Base-by-base conservation (phyloP, 2,888 invertebrate genomes). In the Meganola albula region DNA sequence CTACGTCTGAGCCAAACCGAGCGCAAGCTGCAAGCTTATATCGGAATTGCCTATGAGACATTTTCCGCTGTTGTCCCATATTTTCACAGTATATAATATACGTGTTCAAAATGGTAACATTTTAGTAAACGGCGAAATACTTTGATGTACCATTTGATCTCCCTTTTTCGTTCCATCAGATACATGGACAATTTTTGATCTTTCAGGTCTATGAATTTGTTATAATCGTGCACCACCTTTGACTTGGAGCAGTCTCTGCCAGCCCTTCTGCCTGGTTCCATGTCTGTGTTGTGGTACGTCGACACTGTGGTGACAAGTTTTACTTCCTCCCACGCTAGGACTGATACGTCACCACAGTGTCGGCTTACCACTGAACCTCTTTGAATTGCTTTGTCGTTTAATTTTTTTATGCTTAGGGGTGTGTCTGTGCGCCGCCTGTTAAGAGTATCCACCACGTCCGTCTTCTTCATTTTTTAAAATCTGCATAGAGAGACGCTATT, bases 151-250 rank as follows among this genome's bases (percentile, higher is more conserved):
- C 46, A 45, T 12, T 48, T 52, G 4, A 43, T 2, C 2, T 37
- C 41, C 6, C 45, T 22, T 24, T 47, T 48, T 3, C 44, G 10
- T 20, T 58, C 56, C 25, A 54, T 22, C 8, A 50, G 34, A 25
- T 37, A 54, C 34, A 27, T 27, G 25, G 48, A 47, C 4, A 50
- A 33, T 13, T 46, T 48, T 12, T 49, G 52, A 13, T 58, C 52
- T 20, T 58, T 53, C 2, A 49, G 16, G 18, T 53, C 42, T 2
- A 50, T 38, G 0, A 50, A 46, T 18, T 44, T 44, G 25, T 56
- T 55, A 27, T 57, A 59, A n/a, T 27, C 27, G 4, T 27, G 23
- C 1, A 48, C 32, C 3, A 24, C 33, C 0, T 29, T 5, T 0
- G 41, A 41, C 12, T 45, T 42, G 1, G 8, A 1, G 1, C 12